Evolutionary conservation across 2,797 vertebrate genomes (phyloP).

Genomic region (Australoheros facetus): DNA sequence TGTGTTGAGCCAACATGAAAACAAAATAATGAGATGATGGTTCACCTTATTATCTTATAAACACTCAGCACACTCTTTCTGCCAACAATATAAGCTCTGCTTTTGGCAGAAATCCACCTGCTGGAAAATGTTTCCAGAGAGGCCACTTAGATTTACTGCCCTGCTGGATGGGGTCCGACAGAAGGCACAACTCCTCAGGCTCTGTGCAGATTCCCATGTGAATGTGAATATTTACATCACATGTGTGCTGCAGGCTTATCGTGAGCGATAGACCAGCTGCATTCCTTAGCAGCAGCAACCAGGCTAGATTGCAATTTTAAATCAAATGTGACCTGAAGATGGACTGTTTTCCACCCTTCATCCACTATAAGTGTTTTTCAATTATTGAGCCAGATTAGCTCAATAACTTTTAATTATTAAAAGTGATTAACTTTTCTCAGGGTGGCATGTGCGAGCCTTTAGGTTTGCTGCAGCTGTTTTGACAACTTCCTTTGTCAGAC

Average conservation of each 20-base stretch:
- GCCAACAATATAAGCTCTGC: slow-evolving; percentile 12
- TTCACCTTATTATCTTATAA: slow-evolving; percentile 5
- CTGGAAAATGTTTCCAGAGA: slow-evolving; percentile 23
- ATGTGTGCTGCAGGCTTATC: slow-evolving; percentile 45
- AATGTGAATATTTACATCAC: slow-evolving; percentile 11
- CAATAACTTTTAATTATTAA: too few species aligned
- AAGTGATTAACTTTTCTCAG: neutral
- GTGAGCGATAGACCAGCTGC: slow-evolving; percentile 25
- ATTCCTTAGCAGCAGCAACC: slow-evolving; percentile 31
- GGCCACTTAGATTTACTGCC: slow-evolving; percentile 21
- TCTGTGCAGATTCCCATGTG: slow-evolving; percentile 24
- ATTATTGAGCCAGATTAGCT: neutral
- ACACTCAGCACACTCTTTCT: slow-evolving; percentile 10
- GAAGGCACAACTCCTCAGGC: slow-evolving; percentile 12
- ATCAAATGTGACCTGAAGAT: slow-evolving; percentile 3
- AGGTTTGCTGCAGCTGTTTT: neutral
- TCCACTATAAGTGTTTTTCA: slow-evolving; percentile 13
- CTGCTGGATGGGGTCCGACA: neutral
- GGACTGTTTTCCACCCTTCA: neutral
- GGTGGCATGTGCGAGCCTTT: neutral
- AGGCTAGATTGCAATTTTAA: neutral
- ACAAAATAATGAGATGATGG: neutral
- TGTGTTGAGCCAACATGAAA: neutral
- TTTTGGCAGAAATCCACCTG: slow-evolving; percentile 28
- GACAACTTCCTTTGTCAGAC: neutral